Conservation (phyloP, 2,888 invertebrate genomes). For the Liposcelis brunnea region DNA sequence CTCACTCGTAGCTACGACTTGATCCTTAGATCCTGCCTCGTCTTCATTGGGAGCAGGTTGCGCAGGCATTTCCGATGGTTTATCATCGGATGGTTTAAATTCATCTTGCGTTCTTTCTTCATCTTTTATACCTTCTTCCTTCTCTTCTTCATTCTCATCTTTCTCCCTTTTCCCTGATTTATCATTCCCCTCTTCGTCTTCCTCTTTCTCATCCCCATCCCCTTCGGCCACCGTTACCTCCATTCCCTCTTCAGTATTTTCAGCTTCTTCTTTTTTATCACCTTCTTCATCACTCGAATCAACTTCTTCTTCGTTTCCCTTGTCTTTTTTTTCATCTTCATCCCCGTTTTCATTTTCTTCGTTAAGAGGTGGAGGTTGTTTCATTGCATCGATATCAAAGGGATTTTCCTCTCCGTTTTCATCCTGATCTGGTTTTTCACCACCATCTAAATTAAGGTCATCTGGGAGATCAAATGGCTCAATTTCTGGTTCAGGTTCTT, state of each 20-base stretch:
- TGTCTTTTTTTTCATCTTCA: slow-evolving; percentile 20
- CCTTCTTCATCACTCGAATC: slow-evolving; percentile 26
- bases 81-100: slow-evolving; percentile 20
- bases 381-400: slow-evolving; percentile 69
- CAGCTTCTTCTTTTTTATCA: slow-evolving; percentile 20
- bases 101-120: slow-evolving; percentile 19
- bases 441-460: slow-evolving; percentile 64
- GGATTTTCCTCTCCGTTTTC: slow-evolving; percentile 60
- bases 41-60: slow-evolving; percentile 8
- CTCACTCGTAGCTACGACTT: slow-evolving; percentile 18
- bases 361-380: slow-evolving; percentile 28
- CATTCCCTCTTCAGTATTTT: slow-evolving; percentile 27
- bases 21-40: slow-evolving; percentile 18
- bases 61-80: slow-evolving; percentile 15
- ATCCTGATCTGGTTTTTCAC: slow-evolving; percentile 39
- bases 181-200: slow-evolving; percentile 24
- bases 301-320: slow-evolving; percentile 26
- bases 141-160: slow-evolving; percentile 15
- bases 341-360: slow-evolving; percentile 20
- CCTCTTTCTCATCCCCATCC: slow-evolving; percentile 23
- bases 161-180: slow-evolving; percentile 19
- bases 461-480: slow-evolving; percentile 80
- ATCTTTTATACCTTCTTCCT: slow-evolving; percentile 21
- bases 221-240: slow-evolving; percentile 34
- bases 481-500: slow-evolving; percentile 59